Evolutionary conservation across 1,140 invertebrate genomes (phyloP).

Genomic region (Prorops nasuta): DNA sequence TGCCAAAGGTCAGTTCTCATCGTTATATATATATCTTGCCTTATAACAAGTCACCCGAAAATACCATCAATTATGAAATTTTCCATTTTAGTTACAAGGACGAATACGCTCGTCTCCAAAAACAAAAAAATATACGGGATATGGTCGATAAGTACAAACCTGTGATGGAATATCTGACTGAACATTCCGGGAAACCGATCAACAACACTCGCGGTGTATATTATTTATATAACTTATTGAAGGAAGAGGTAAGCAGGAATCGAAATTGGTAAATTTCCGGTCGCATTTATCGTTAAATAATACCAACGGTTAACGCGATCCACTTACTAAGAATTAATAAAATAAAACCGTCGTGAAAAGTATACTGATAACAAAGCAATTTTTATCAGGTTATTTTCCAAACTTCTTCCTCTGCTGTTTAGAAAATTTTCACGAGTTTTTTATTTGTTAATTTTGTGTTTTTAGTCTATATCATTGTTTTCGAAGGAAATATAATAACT

Average conservation of each 20-base stretch:
- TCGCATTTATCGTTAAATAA: slow-evolving; percentile 13
- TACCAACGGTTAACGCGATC: background rate
- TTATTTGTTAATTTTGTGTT: too few species aligned
- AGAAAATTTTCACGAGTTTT: too few species aligned
- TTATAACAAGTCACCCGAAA: too few species aligned
- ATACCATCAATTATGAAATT: too few species aligned
- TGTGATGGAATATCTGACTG: slow-evolving; percentile 41
- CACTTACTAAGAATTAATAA: background rate
- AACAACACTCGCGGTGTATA: slow-evolving; percentile 29
- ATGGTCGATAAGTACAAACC: slow-evolving; percentile 35
- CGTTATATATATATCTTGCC: background rate
- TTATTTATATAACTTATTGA: slow-evolving; percentile 47
- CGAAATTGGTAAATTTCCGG: slow-evolving; percentile 10
- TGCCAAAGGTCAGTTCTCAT: slow-evolving; percentile 37
- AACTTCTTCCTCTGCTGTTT: too few species aligned
- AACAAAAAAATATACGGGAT: slow-evolving; percentile 19
- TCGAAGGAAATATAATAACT: background rate
- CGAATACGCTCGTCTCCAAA: slow-evolving; percentile 28
- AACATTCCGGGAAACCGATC: slow-evolving; percentile 40
- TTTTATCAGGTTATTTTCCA: background rate
- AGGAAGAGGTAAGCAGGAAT: slow-evolving; percentile 43
- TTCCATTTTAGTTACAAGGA: slow-evolving; percentile 33
- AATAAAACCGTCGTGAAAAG: background rate
- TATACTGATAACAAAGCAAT: background rate
- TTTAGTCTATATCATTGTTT: background rate